Percentiles rank a stretch among this genome's conserved stretches.
Conservation (phyloP, 2,797 vertebrate genomes). For the Chrosomus eos region DNA sequence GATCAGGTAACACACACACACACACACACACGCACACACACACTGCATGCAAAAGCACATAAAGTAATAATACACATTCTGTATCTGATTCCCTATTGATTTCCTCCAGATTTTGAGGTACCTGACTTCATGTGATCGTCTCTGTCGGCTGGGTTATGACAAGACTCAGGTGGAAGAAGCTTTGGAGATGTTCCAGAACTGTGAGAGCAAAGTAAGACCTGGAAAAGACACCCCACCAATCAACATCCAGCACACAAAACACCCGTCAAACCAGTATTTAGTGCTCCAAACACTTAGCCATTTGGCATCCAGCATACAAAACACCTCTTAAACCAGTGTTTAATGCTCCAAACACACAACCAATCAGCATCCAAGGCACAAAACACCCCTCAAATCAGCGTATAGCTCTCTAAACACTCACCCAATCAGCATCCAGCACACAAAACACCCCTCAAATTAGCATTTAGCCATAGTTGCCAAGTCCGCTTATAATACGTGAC, state of each 20-base stretch:
- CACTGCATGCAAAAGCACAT: background rate
- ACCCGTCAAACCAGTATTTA: background rate
- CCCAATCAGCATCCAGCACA: fast-evolving
- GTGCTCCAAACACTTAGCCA: background rate
- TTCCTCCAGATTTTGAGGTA: slow-evolving; percentile 86
- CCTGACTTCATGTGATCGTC: slow-evolving; percentile 82
- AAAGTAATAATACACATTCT: background rate
- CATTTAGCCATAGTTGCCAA: no score
- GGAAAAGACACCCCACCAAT: background rate
- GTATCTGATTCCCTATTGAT: background rate
- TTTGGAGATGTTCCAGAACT: slow-evolving; percentile 98
- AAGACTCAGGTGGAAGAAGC: slow-evolving; percentile 93
- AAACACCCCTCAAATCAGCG: background rate
- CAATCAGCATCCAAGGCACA: fast-evolving
- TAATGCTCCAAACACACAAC: background rate
- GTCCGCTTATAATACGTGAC: no score
- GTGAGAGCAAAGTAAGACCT: slow-evolving; percentile 87
- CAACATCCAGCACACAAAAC: background rate
- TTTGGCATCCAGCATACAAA: background rate
- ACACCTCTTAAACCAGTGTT: fast-evolving
- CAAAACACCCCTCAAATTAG: background rate
- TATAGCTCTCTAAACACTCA: background rate
- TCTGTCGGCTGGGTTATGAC: slow-evolving; percentile 88
- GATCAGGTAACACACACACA: slow-evolving; percentile 78
- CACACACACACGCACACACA: no score